phyloP scores from a whole-genome alignment of 2,113 vertebrate species.

The Regulus satrapa region DNA sequence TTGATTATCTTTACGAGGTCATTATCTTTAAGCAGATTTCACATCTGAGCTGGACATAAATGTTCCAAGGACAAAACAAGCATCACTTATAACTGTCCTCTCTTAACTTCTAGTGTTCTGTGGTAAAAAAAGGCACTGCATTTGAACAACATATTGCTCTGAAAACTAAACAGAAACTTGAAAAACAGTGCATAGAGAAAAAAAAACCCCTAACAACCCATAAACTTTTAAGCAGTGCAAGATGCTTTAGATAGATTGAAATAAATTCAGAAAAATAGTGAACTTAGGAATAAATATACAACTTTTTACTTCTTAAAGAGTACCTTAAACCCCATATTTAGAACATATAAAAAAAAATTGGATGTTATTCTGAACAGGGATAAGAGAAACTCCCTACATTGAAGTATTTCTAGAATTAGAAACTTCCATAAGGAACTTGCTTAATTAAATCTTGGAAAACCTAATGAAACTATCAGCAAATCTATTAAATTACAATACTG shows the following conservation, averaged over 20 bases:
- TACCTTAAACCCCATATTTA: background rate
- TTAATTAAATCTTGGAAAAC: background rate
- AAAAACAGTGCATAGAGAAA: background rate
- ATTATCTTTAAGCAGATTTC: background rate
- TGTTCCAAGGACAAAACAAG: background rate
- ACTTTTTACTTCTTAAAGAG: background rate
- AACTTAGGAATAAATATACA: background rate
- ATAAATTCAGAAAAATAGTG: background rate
- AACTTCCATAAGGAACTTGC: background rate
- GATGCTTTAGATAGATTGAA: background rate
- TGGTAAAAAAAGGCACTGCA: background rate
- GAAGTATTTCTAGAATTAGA: background rate
- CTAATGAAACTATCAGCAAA: background rate
- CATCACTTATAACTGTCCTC: background rate
- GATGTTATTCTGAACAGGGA: background rate
- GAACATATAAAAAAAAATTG: background rate
- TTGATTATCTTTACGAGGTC: background rate
- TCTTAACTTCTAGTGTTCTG: background rate
- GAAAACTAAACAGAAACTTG: background rate
- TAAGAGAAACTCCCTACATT: background rate
- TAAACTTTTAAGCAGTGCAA: background rate
- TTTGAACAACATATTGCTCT: background rate
- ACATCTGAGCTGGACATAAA: background rate
- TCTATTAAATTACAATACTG: background rate
- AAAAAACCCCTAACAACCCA: fast-evolving